Base-by-base conservation (phyloP, 2,888 invertebrate species). In the Netelia melanura region DNA sequence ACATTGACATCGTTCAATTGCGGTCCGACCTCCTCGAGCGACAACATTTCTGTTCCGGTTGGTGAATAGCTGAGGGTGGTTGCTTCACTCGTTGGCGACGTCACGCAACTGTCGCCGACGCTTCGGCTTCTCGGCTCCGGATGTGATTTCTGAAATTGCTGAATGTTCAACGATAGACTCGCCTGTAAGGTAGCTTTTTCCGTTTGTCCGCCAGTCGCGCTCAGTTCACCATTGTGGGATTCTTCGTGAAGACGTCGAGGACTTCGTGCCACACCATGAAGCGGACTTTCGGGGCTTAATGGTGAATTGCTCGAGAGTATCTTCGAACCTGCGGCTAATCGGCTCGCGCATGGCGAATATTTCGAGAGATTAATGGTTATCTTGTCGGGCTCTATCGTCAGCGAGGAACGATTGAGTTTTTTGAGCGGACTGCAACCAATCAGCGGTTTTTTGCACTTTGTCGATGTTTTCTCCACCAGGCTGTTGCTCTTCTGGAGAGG, bases 301-400 rank as follows among this genome's bases (percentile, higher is more conserved):
- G 88, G 84, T 25, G 88, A 88, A 78, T 92, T 92, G 52, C 87
- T 91, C 2, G 92, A 90, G 1, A 93, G 87, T 67, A 93, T 93
- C 79, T 93, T 93, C 9, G 93, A 93, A 76, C 93, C 91, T 0
- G 93, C 93, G 3, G 93, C 93, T 11, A 93, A 86, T 38, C 93
- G 89, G 76, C 93, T 93, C 3, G 93, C 93, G 78, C 93, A 93
- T 0, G 93, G 93, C 30, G 93, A 93, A 81, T 93, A 93, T 85
- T 93, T 93, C n/a, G 93, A 92, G 74, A 93, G 65, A 75, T 92
- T 93, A 38, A 92, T 88, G 23, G 89, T 90, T 54, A 92, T 91
- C 74, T 91, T 92, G 79, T 91, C 92, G 0, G 92, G 86, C 14
- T 92, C 93, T 52, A 92, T 91, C 2, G 92, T 90, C 56, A 93